Evolutionary conservation across 2,888 invertebrate species (phyloP), one percentile per base, ranked within the genome.

Genomic region (Achlya flavicornis): DNA sequence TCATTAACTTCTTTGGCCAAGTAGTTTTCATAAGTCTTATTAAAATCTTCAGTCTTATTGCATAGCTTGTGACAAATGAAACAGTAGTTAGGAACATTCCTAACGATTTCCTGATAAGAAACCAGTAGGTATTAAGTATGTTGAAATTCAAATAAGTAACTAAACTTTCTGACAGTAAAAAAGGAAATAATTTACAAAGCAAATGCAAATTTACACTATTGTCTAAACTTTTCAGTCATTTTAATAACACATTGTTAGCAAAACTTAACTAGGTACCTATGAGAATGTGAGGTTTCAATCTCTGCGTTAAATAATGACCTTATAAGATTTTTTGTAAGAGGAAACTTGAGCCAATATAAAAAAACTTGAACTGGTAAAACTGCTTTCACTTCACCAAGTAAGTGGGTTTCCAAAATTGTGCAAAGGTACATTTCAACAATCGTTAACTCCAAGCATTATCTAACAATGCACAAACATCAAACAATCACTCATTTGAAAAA

Each of bases 381-480:
- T 82, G 92, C 93, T 93, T 93, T 93, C 93, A 91, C 93, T 89
- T 90, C 68, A 43, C 26, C 68, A 76, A 78, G 80, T 82, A 83
- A 85, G 84, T 85, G 85, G 85, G 84, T 80, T 83, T 81, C 78
- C 84, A 83, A 87, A 84, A 76, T 75, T 83, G 77, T 77, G 80
- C 73, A 79, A 70, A 77, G 65, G 65, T 68, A 68, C 65, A 66
- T 67, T 53, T 70, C 67, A 65, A 72, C 64, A 63, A 70, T 70
- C 65, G 66, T 69, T 68, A 66, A 69, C 66, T 64, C 66, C 64
- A 66, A 64, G 73, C 71, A 69, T 81, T 85, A 85, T 77, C 81
- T 79, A 87, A 84, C 74, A 74, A 77, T 80, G 73, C 73, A 74
- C 68, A 75, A 71, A 73, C 79, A 81, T 83, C 74, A n/a, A 76